These are phyloP conservation scores for Drosophila putrida DNA, from an alignment of 2,888 invertebrate species.

Conservation along the genomic window DNA sequence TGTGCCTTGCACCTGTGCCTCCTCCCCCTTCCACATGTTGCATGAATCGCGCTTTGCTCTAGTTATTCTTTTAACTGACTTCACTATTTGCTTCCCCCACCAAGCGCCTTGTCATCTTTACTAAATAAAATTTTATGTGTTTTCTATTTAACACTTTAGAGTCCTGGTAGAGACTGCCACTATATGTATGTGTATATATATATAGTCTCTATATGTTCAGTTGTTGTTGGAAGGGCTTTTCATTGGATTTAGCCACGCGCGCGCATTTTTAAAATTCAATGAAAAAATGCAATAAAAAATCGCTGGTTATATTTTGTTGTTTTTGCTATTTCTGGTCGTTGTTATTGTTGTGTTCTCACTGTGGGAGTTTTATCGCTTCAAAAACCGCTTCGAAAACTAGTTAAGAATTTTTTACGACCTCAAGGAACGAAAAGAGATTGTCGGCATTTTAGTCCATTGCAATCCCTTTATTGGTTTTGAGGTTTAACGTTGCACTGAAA, in stretches of 20 bases:
- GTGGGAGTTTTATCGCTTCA: slow-evolving; percentile 51
- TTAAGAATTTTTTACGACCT: slow-evolving; percentile 60
- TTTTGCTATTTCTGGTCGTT: slow-evolving; percentile 15
- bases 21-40: slow-evolving; percentile 30
- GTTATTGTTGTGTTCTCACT: slow-evolving; percentile 31
- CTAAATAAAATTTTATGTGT: slow-evolving; percentile 71
- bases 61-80: slow-evolving; percentile 7
- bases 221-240: slow-evolving; percentile 6
- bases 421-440: slow-evolving; percentile 28
- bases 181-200: neutral
- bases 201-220: too few relatives aligned
- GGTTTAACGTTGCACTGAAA: slow-evolving; percentile 4
- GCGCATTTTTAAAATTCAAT: slow-evolving; percentile 70
- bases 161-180: neutral
- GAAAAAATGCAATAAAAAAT: slow-evolving; percentile 66
- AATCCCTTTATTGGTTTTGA: slow-evolving; percentile 24
- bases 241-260: slow-evolving; percentile 53
- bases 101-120: slow-evolving; percentile 12
- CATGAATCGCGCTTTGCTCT: neutral
- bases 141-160: slow-evolving; percentile 72
- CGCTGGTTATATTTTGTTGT: slow-evolving; percentile 42
- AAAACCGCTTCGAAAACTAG: slow-evolving; percentile 57
- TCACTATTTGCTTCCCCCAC: slow-evolving; percentile 16
- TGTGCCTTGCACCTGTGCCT: neutral
- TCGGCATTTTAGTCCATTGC: slow-evolving; percentile 22